phyloP scores from a whole-genome alignment of 30 jellyfish, hydroid and myxozoan species.

The Aurelia aurita region DNA sequence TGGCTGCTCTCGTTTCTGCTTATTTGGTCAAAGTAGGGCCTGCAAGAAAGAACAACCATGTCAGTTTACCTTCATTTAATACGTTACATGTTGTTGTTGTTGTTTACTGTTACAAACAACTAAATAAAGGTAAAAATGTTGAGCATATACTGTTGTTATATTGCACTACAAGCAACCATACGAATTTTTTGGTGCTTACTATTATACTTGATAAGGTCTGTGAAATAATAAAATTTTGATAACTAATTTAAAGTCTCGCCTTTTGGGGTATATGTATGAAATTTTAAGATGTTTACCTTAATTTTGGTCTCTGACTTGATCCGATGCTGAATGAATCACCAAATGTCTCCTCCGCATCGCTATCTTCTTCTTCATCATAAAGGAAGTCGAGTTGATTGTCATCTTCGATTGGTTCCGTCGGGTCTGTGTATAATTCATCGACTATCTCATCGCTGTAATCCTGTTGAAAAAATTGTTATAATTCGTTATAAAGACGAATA shows the following conservation, averaged over 20 bases:
- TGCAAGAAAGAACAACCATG: neutral
- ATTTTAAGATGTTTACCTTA: constrained; percentile 58
- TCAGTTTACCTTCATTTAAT: too few species aligned
- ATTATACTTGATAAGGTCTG: too few species aligned
- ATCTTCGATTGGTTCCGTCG: constrained; percentile 53
- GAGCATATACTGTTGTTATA: too few species aligned
- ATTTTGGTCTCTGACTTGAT: constrained; percentile 85
- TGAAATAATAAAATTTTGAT: too few species aligned
- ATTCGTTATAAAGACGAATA: too few species aligned
- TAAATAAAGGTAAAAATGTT: too few species aligned
- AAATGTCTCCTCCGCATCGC: constrained; percentile 77
- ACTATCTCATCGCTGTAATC: constrained; percentile 57
- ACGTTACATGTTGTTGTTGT: too few species aligned
- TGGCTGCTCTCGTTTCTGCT: constrained; percentile 79
- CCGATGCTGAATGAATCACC: constrained; percentile 89
- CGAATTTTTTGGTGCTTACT: too few species aligned
- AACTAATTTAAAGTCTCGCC: too few species aligned
- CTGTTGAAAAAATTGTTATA: neutral
- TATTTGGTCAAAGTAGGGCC: constrained; percentile 83
- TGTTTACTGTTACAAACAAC: too few species aligned
- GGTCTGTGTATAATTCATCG: constrained; percentile 63
- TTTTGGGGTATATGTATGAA: too few species aligned
- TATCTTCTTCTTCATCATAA: constrained; percentile 88
- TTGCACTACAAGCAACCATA: too few species aligned
- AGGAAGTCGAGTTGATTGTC: constrained; percentile 67